A percentile compares a stretch with the other conserved stretches of the same genome.
phyloP scores from a whole-genome alignment of 1,140 invertebrate species.

The Pectinophora gossypiella region DNA sequence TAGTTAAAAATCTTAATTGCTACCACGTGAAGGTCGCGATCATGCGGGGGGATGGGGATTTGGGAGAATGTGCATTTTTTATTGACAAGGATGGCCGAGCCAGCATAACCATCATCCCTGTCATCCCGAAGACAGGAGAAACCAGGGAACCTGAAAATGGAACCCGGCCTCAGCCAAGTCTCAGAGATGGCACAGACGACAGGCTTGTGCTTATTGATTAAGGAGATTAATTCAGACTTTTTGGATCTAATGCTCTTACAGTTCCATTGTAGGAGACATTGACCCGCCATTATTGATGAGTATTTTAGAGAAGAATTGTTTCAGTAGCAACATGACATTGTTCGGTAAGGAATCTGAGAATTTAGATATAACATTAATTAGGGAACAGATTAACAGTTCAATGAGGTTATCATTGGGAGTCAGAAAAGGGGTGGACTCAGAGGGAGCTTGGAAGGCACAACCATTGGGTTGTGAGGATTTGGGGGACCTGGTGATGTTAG shows the following conservation, averaged over 20 bases:
- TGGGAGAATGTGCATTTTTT: neutral
- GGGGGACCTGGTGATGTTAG: neutral
- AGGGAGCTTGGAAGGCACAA: neutral
- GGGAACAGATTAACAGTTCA: neutral
- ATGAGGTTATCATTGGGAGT: neutral
- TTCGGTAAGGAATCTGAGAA: neutral
- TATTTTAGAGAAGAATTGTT: neutral
- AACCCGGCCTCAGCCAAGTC: conserved; percentile 18
- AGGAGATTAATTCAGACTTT: conserved; percentile 14
- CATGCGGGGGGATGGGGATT: neutral
- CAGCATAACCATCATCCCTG: conserved; percentile 13
- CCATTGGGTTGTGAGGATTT: neutral
- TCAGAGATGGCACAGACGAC: conserved; percentile 14
- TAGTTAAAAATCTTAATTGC: neutral
- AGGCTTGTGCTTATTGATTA: conserved; percentile 16
- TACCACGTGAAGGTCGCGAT: neutral
- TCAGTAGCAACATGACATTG: neutral
- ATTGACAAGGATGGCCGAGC: neutral
- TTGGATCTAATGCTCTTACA: conserved; percentile 14
- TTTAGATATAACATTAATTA: neutral
- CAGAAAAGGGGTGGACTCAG: neutral
- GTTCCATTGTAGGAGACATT: conserved; percentile 20
- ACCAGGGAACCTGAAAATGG: conserved; percentile 13
- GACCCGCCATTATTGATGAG: neutral
- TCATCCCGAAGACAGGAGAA: conserved; percentile 16